These are phyloP conservation scores for Drosophila lacteicornis DNA, from an alignment of 1,140 invertebrate genomes.

Conservation along the genomic window DNA sequence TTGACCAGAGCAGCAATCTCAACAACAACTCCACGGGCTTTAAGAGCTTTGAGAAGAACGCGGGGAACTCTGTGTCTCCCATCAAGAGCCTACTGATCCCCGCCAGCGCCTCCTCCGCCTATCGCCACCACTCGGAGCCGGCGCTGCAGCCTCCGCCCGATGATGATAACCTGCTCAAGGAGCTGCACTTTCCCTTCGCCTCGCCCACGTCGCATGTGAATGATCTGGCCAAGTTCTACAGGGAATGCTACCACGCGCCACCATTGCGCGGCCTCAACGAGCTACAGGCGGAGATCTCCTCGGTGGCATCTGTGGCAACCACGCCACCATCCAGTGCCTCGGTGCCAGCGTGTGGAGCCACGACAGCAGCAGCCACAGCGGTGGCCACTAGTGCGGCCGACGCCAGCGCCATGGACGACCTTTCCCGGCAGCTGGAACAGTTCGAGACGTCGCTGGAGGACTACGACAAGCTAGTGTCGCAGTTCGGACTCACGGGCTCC, in stretches of 20 bases:
- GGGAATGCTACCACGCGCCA: constrained; percentile 92
- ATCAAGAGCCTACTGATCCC: constrained; percentile 78
- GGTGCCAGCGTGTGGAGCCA: constrained; percentile 35
- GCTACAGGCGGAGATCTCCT: constrained; percentile 74
- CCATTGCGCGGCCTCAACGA: constrained; percentile 88
- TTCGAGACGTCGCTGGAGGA: constrained; percentile 91
- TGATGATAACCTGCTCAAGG: constrained; percentile 77
- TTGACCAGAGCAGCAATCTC: constrained; percentile 42
- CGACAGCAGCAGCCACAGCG: constrained; percentile 33
- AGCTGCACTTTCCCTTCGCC: constrained; percentile 87
- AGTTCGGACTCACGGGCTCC: constrained; percentile 86
- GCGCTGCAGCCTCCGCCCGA: constrained; percentile 50
- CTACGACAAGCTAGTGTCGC: constrained; percentile 90
- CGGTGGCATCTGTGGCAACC: constrained; percentile 11
- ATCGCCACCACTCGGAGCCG: constrained; percentile 65
- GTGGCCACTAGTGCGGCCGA: constrained; percentile 43
- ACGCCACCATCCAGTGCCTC: constrained; percentile 86
- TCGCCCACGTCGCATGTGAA: constrained; percentile 85
- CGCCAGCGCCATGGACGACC: constrained; percentile 88
- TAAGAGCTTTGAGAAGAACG: constrained; percentile 76
- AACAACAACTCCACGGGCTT: constrained; percentile 75
- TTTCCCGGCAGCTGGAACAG: constrained; percentile 90
- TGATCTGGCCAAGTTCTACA: constrained; percentile 91
- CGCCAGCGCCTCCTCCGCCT: constrained; percentile 50
- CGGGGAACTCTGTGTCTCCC: constrained; percentile 61